Conservation (phyloP, 2,113 vertebrate genomes). For the Delphinus delphis region DNA sequence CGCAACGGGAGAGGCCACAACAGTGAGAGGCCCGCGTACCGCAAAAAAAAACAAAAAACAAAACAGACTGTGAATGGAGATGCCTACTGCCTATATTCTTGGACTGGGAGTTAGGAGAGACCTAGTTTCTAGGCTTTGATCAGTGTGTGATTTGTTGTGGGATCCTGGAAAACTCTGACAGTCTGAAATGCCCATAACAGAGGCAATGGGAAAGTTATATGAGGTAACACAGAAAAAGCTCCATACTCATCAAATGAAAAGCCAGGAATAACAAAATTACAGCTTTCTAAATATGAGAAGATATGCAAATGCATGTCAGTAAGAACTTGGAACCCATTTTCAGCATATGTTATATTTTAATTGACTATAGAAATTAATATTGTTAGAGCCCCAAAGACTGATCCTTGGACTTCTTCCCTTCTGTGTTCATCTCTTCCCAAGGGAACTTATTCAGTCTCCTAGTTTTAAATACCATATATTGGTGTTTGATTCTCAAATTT, state of each 20-base stretch:
- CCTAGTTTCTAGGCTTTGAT: constrained; percentile 27
- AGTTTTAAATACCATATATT: constrained; percentile 19
- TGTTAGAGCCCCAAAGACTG: not conserved
- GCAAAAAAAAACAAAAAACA: too few relatives aligned
- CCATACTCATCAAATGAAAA: not conserved
- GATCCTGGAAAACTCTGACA: not conserved
- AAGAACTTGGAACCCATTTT: constrained; percentile 24
- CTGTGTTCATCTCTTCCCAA: not conserved
- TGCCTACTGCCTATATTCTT: not conserved
- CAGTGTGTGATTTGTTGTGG: not conserved
- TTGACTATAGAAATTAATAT: constrained; percentile 10
- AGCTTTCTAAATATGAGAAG: not conserved
- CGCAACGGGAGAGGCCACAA: too few relatives aligned
- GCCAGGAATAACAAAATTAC: constrained; percentile 27
- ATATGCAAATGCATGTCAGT: not conserved
- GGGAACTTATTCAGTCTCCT: not conserved
- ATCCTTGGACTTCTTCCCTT: not conserved
- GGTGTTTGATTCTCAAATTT: constrained; percentile 26
- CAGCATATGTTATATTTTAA: constrained; percentile 12
- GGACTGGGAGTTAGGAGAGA: not conserved
- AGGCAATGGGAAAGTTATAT: not conserved
- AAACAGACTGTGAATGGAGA: not conserved
- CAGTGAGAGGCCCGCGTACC: too few relatives aligned
- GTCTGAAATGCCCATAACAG: not conserved
- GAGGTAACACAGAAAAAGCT: not conserved